A percentile compares a stretch with the other conserved stretches of the same genome.
These are phyloP conservation scores for Cryptus armator DNA, from an alignment of 2,888 invertebrate genomes.

Conservation along the genomic window DNA sequence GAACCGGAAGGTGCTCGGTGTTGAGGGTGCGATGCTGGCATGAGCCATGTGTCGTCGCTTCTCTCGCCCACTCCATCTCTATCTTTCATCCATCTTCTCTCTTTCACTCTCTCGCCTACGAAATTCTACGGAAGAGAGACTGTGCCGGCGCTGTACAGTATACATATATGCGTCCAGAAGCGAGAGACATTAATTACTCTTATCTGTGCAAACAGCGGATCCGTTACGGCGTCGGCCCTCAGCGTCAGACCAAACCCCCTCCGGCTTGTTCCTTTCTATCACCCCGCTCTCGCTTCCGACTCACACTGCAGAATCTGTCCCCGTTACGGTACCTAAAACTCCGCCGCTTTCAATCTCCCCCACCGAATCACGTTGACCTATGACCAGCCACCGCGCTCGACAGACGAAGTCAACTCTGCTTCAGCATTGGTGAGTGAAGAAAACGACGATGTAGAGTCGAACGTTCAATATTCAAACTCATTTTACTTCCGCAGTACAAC, in stretches of 20 bases:
- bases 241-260: slow-evolving; percentile 52
- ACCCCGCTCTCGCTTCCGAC: slow-evolving; percentile 59
- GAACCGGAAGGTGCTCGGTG: slow-evolving; percentile 33
- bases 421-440: background rate
- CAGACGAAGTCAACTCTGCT: slow-evolving; percentile 22
- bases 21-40: slow-evolving; percentile 27
- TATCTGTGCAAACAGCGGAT: slow-evolving; percentile 80
- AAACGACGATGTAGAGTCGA: background rate
- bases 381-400: slow-evolving; percentile 54
- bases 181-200: slow-evolving; percentile 80
- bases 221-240: slow-evolving; percentile 71
- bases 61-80: slow-evolving; percentile 19
- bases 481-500: background rate
- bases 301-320: slow-evolving; percentile 43
- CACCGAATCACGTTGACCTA: slow-evolving; percentile 68
- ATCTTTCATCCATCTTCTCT: slow-evolving; percentile 8
- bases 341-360: slow-evolving; percentile 60
- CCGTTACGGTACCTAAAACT: slow-evolving; percentile 48
- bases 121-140: slow-evolving; percentile 13
- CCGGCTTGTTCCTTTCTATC: slow-evolving; percentile 58
- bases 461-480: background rate
- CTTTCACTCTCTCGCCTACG: slow-evolving; percentile 24
- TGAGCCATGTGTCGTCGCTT: slow-evolving; percentile 37
- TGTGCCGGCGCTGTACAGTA: slow-evolving; percentile 12
- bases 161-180: slow-evolving; percentile 57